Conservation (phyloP, 1,140 invertebrate genomes). For the Megalonaias nervosa region DNA sequence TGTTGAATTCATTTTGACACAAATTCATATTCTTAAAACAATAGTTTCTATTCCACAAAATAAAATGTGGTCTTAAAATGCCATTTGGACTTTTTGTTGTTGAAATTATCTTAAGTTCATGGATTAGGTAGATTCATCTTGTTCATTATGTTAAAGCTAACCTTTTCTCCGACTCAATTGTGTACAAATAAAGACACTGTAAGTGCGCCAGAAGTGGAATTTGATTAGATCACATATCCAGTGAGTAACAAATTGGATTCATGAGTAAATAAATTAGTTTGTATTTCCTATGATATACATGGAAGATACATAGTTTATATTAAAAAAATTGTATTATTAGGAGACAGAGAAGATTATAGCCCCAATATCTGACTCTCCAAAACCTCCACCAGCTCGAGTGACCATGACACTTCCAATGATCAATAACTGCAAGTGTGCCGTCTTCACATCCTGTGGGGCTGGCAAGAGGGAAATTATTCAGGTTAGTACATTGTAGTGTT, state of each 20-base stretch:
- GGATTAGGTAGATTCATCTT: no score
- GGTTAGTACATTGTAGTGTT: conserved; percentile 72
- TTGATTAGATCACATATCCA: background rate
- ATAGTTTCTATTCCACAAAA: no score
- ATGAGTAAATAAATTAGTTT: background rate
- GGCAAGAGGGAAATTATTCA: conserved; percentile 93
- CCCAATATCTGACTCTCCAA: conserved; percentile 92
- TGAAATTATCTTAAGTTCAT: no score
- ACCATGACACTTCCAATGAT: conserved; percentile 95
- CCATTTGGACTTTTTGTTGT: no score
- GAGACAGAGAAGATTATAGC: conserved; percentile 80
- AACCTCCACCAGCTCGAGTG: conserved; percentile 91
- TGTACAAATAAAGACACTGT: background rate
- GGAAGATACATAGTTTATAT: background rate
- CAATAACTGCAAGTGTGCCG: conserved; percentile 87
- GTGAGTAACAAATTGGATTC: conserved; percentile 2
- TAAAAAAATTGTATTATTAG: conserved; percentile 42
- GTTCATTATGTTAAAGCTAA: no score
- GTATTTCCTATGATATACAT: background rate
- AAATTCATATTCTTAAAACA: no score
- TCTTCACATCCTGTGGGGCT: conserved; percentile 88
- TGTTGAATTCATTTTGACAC: no score
- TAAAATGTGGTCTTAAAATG: no score
- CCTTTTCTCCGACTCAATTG: no score
- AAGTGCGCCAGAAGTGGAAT: background rate